Evolutionary conservation across 2,113 vertebrate genomes (phyloP), one percentile per base, ranked within the genome.

Genomic region (Seriola rivoliana): DNA sequence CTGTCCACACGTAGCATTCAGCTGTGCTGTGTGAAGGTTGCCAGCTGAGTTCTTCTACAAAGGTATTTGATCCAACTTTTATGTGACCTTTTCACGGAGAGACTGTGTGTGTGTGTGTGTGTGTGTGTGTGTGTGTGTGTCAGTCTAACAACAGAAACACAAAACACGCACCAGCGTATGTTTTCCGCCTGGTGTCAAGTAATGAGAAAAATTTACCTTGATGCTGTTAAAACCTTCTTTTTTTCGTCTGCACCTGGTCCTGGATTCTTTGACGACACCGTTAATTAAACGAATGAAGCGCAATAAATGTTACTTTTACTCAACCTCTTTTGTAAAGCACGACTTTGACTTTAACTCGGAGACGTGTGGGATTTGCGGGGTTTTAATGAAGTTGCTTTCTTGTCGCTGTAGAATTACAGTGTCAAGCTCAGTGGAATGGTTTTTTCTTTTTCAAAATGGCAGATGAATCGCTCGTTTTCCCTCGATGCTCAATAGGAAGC

Each of bases 391-490:
- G 48, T 36, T 65, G 29, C 17, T 32, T 29, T 57, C 48, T 19
- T 10, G 29, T 16, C 1, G 0, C 62, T 67, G 32, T 34, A 36
- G 48, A 73, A 70, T 60, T 23, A n/a, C 67, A 75, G 36, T 50
- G 19, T 65, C 21, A 64, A 64, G 71, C 8, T 60, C 29, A 19
- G 57, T 42, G 19, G 21, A 9, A 11, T 1, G 16, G 14, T 4
- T 48, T 75, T 66, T 70, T 80, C 59, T 48, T 75, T 71, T 70
- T 80, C 59, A 80, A 52, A 62, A 17, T 44, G 44, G 59, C 63
- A 19, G 17, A 10, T 73, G 62, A 42, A 57, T 23, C 23, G 25
- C 32, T 34, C 32, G 42, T 67, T 58, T 65, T 46, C 23, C 34
- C 23, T 29, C 0, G 3, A 57, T 21, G 63, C 32, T 65, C 50